Percentiles rank a stretch among this genome's conserved stretches.
These are phyloP conservation scores for Selene dorsalis DNA, from an alignment of 2,797 vertebrate species.

Conservation along the genomic window DNA sequence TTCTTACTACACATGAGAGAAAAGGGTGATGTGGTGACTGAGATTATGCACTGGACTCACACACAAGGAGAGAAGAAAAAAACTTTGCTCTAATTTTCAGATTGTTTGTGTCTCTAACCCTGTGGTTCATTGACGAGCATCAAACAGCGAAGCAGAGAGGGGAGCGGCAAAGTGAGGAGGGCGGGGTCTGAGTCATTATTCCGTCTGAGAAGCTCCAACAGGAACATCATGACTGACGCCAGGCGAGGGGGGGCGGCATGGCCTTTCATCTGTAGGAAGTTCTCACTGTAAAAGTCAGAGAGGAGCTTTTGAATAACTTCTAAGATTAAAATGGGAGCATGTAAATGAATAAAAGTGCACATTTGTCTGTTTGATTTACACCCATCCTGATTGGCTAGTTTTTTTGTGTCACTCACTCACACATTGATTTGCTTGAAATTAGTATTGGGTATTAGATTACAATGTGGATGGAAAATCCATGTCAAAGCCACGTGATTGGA, in stretches of 20 bases:
- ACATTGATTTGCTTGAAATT: not conserved
- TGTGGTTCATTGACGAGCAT: constrained; percentile 91
- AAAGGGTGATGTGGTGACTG: not conserved
- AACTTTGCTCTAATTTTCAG: not conserved
- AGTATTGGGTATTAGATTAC: not conserved
- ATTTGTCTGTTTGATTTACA: not conserved
- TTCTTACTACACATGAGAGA: not conserved
- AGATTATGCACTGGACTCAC: not conserved
- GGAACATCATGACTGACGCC: constrained; percentile 87
- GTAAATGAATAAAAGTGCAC: not conserved
- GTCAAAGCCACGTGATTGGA: not conserved
- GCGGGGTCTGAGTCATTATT: constrained; percentile 80
- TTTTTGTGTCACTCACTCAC: not conserved
- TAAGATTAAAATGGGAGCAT: not conserved
- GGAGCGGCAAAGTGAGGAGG: constrained; percentile 86
- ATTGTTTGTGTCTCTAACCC: constrained; percentile 80
- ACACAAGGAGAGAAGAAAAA: not conserved
- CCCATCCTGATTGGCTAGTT: not conserved
- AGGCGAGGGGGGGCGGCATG: constrained; percentile 88
- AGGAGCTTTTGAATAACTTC: not conserved
- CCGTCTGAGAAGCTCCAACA: constrained; percentile 88
- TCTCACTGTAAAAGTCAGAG: constrained; percentile 81
- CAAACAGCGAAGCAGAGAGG: constrained; percentile 88
- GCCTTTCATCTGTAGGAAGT: constrained; percentile 92
- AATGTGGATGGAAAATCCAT: not conserved